Evolutionary conservation across 2,797 vertebrate genomes (phyloP), one percentile per base, ranked within the genome.

Genomic region (Sitta carolinensis): DNA sequence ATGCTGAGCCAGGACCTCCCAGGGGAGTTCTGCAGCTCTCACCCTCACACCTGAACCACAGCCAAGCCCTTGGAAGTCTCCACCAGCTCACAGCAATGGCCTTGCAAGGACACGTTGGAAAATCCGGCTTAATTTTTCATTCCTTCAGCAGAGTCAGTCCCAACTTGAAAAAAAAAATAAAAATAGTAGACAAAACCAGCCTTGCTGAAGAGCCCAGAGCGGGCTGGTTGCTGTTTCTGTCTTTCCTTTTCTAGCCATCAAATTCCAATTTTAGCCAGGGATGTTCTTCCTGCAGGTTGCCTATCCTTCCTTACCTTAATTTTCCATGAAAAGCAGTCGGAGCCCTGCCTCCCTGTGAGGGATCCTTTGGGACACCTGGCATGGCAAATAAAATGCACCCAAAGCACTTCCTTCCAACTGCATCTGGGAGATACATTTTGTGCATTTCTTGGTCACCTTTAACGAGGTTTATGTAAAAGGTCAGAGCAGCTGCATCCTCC

Each of bases 401-500:
- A 34, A 22, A 40, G 3, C 58, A 1, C 25, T 54, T 21, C 84
- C 61, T 64, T 16, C 88, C 11, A 3, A 19, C 15, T 11, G 21
- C 84, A 36, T 75, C 3, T 22, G 69, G 84, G 84, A 68, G 73
- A 15, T 32, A 1, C 0, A 13, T 36, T 64, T 25, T 1, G 23
- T 38, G 57, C 50, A 22, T 45, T 43, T 43, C 70, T 47, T 42
- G 40, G 54, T n/a, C 91, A 72, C 79, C 79, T 93, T 81, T 80
- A 74, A 48, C 0, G 9, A 43, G 62, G 19, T 87, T 95, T 59
- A 17, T 1, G 13, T 16, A 66, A 95, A 94, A 95, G 94, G 95
- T 94, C 94, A 91, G 76, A 81, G 91, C 73, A 54, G 82, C 63
- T 75, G 55, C 13, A 16, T 79, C 93, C 74, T 79, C 38, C 1